These are phyloP conservation scores for Melanotaenia duboulayi DNA, from an alignment of 2,113 vertebrate genomes.

Conservation along the genomic window DNA sequence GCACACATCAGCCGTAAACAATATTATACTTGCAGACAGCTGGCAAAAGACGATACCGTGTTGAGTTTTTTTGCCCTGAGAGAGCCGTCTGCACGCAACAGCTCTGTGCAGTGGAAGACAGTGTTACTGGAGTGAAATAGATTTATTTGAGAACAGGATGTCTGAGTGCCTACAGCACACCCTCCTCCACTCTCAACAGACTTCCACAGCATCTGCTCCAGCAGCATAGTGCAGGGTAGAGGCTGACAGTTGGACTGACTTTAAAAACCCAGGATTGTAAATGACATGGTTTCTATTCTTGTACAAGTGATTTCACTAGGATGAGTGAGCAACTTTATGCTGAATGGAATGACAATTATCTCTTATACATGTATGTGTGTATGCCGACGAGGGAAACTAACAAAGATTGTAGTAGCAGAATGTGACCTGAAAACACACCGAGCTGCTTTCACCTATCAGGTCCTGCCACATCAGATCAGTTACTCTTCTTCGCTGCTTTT, in stretches of 20 bases:
- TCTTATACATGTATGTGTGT: not conserved
- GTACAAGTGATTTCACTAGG: conserved; percentile 20
- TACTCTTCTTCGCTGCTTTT: conserved; percentile 20
- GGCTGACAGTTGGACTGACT: conserved; percentile 41
- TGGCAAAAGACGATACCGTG: conserved; percentile 4
- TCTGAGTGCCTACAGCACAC: conserved; percentile 44
- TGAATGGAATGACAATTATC: conserved; percentile 22
- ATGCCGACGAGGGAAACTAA: not conserved
- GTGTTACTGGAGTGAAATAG: conserved; percentile 50
- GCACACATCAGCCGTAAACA: not conserved
- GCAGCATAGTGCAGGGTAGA: conserved; percentile 26
- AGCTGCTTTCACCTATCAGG: conserved; percentile 53
- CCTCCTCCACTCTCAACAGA: conserved; percentile 53
- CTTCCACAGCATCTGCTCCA: conserved; percentile 63
- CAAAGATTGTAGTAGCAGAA: not conserved
- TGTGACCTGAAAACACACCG: conserved; percentile 36
- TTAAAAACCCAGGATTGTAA: conserved; percentile 21
- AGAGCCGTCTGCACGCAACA: conserved; percentile 37
- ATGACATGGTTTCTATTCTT: conserved; percentile 49
- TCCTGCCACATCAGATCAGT: conserved; percentile 43
- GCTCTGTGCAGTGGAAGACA: conserved; percentile 16
- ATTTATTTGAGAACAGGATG: conserved; percentile 64
- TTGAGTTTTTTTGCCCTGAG: conserved; percentile 4
- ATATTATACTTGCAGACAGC: conserved; percentile 21
- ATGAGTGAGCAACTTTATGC: conserved; percentile 46